Percentiles rank a stretch among this genome's conserved stretches.
Conservation (phyloP, 1,140 invertebrate species). For the Anastrepha ludens region DNA sequence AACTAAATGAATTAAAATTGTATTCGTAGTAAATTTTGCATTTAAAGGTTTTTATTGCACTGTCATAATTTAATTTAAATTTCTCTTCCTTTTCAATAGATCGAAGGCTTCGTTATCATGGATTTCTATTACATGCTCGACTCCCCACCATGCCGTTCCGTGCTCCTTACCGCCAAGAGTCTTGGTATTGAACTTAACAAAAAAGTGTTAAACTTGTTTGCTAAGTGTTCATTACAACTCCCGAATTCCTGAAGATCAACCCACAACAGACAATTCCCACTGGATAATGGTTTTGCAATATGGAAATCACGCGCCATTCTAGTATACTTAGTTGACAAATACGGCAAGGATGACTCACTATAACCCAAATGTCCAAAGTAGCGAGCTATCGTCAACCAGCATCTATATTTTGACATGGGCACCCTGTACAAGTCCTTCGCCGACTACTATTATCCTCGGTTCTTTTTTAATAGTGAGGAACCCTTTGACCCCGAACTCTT, state of each 20-base stretch:
- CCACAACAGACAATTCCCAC: conserved; percentile 80
- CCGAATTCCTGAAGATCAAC: conserved; percentile 82
- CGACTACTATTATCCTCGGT: conserved; percentile 82
- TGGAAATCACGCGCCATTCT: conserved; percentile 85
- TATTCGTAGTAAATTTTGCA: too few relatives aligned
- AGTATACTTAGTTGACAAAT: conserved; percentile 81
- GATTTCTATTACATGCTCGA: conserved; percentile 81
- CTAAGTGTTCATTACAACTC: conserved; percentile 78
- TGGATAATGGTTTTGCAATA: conserved; percentile 81
- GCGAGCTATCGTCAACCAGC: conserved; percentile 83
- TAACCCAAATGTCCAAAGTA: conserved; percentile 83
- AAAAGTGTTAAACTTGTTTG: conserved; percentile 68
- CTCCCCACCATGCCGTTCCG: conserved; percentile 83
- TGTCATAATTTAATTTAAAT: background rate
- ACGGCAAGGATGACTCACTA: conserved; percentile 81
- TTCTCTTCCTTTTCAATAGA: conserved; percentile 11
- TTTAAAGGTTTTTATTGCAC: too few relatives aligned
- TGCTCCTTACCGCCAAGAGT: conserved; percentile 81
- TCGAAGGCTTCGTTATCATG: conserved; percentile 30
- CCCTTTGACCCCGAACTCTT: conserved; percentile 80
- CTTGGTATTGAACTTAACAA: conserved; percentile 85
- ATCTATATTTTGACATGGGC: conserved; percentile 84
- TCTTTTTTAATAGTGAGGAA: conserved; percentile 77
- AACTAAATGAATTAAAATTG: too few relatives aligned
- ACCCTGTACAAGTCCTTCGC: conserved; percentile 80